Percentiles rank a stretch among this genome's conserved stretches.
Evolutionary conservation across 1,140 invertebrate genomes (phyloP).

Genomic region (Diorhabda elongata): DNA sequence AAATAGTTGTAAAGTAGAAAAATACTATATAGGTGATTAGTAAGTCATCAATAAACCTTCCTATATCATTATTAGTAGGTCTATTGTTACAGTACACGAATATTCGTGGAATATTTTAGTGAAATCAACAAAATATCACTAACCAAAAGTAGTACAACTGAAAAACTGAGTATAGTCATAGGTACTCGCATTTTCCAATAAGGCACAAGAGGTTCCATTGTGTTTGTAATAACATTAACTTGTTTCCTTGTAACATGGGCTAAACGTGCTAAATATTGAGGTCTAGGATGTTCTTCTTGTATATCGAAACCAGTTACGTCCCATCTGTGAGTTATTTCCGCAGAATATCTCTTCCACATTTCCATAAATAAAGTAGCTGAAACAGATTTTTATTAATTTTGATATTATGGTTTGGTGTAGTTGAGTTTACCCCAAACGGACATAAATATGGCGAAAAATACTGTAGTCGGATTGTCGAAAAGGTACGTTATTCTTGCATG

Average conservation of each 20-base stretch:
- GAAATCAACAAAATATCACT: constrained; percentile 24
- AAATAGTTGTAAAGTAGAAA: no score
- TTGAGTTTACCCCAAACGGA: constrained; percentile 81
- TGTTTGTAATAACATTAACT: constrained; percentile 72
- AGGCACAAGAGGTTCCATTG: constrained; percentile 75
- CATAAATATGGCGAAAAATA: constrained; percentile 95
- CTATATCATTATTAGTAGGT: no score
- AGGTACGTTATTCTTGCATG: constrained; percentile 86
- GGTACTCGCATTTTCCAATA: constrained; percentile 86
- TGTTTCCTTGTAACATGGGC: constrained; percentile 66
- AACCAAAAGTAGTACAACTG: constrained; percentile 75
- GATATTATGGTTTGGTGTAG: not conserved
- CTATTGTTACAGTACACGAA: not conserved
- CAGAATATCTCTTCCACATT: constrained; percentile 91
- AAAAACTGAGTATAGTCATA: constrained; percentile 78
- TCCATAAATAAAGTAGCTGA: constrained; percentile 82
- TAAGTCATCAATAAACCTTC: no score
- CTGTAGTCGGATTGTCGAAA: constrained; percentile 92
- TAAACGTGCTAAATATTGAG: constrained; percentile 69
- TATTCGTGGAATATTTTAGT: not conserved
- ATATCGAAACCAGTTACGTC: constrained; percentile 83
- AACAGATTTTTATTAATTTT: constrained; percentile 29
- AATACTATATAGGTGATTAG: no score
- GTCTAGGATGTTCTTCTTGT: constrained; percentile 83
- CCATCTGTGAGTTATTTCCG: constrained; percentile 87